A percentile compares a stretch with the other conserved stretches of the same genome.
phyloP scores from a whole-genome alignment of 2,113 vertebrate species.

The Oncorhynchus masou region DNA sequence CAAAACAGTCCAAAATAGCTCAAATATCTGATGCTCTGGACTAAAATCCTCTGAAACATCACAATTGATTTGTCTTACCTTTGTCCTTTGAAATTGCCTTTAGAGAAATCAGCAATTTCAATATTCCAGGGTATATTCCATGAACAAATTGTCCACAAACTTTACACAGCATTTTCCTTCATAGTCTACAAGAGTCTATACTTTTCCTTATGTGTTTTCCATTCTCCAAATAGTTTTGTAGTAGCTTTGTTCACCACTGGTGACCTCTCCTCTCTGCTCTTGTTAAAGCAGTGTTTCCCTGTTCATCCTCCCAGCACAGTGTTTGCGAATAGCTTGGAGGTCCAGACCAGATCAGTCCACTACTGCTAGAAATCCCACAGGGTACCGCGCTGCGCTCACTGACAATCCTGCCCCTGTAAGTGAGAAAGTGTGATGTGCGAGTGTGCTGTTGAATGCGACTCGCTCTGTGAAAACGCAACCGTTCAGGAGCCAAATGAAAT shows the following conservation, averaged over 20 bases:
- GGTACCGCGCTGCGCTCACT: background rate
- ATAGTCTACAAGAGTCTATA: background rate
- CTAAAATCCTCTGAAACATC: background rate
- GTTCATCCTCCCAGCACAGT: background rate
- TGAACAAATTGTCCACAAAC: constrained; percentile 57
- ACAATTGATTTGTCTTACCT: background rate
- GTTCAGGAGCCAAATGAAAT: constrained; percentile 71
- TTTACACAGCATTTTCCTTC: constrained; percentile 50
- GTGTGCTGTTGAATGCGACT: constrained; percentile 26
- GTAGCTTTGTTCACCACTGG: background rate
- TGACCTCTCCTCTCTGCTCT: too few relatives aligned
- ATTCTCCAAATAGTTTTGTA: constrained; percentile 16
- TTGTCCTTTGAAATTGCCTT: background rate
- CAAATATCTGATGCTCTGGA: background rate
- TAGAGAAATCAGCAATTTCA: background rate
- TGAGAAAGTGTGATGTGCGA: background rate
- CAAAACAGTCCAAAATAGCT: background rate
- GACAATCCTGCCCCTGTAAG: constrained; percentile 3
- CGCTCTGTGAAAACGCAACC: constrained; percentile 59
- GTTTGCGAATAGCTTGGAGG: constrained; percentile 26
- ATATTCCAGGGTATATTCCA: constrained; percentile 17
- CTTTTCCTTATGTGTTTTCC: constrained; percentile 50
- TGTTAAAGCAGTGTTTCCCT: background rate
- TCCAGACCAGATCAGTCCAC: constrained; percentile 24
- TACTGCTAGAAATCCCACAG: constrained; percentile 15